Evolutionary conservation across 2,888 invertebrate species (phyloP).

Genomic region (Yponomeuta plumbellus): DNA sequence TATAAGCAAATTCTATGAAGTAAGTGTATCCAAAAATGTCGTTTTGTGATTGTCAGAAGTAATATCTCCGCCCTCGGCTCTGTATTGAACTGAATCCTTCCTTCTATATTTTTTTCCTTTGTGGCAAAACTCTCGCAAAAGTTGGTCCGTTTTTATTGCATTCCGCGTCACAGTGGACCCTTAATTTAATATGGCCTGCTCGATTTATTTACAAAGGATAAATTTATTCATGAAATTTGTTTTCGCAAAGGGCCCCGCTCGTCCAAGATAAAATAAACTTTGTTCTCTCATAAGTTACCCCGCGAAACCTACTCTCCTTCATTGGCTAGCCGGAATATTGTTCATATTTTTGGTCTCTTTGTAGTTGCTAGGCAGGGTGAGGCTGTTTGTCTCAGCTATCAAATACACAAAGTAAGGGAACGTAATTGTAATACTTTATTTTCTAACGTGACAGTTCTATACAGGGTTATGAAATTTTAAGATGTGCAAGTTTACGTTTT

Average conservation of each 20-base stretch:
- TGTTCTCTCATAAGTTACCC: conserved; percentile 53
- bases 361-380: not conserved
- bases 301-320: conserved; percentile 32
- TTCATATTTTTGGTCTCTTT: conserved; percentile 14
- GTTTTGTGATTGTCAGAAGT: no score
- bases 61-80: no score
- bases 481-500: no score
- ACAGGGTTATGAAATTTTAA: no score
- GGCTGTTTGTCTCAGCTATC: no score
- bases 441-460: no score
- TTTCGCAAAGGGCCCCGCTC: conserved; percentile 50
- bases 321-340: conserved; percentile 38
- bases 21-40: no score
- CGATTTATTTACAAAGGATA: conserved; percentile 75
- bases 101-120: not conserved
- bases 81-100: not conserved
- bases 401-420: no score
- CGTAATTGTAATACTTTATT: no score
- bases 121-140: not conserved
- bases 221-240: conserved; percentile 76
- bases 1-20: no score
- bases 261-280: conserved; percentile 56
- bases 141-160: conserved; percentile 44
- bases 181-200: conserved; percentile 69
- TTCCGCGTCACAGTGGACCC: conserved; percentile 49